Conservation (phyloP, 2,888 invertebrate species). For the Drosophila quinaria region DNA sequence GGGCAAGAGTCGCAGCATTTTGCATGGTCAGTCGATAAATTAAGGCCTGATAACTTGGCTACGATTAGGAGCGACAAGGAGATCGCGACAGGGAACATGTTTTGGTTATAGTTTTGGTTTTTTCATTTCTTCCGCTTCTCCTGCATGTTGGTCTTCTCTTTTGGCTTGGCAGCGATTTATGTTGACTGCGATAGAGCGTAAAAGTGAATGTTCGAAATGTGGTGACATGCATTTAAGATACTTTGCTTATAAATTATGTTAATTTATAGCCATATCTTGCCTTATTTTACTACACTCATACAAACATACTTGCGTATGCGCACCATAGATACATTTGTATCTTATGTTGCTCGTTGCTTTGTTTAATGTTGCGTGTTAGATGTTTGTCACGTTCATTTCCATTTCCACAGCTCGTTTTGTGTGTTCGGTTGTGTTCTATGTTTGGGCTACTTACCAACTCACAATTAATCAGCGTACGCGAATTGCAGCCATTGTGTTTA, state of each 20-base stretch:
- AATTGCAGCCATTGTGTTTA: conserved; percentile 37
- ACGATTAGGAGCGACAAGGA: conserved; percentile 53
- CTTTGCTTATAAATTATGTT: conserved; percentile 77
- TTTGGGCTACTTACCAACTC: conserved; percentile 34
- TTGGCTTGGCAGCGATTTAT: conserved; percentile 49
- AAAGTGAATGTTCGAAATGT: conserved; percentile 77
- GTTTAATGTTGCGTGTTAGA: conserved; percentile 68
- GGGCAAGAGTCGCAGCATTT: conserved; percentile 39
- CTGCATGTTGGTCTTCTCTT: conserved; percentile 10
- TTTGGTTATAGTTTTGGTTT: conserved; percentile 37
- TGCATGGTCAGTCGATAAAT: conserved; percentile 66
- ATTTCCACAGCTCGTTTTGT: conserved; percentile 47
- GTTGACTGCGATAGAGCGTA: conserved; percentile 68
- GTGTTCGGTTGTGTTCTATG: conserved; percentile 16
- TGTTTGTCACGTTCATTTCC: conserved; percentile 60
- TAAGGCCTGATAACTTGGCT: conserved; percentile 61
- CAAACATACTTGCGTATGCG: conserved; percentile 9
- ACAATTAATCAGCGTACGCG: conserved; percentile 48
- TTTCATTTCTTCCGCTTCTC: conserved; percentile 25
- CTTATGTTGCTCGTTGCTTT: conserved; percentile 41
- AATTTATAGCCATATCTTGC: conserved; percentile 69
- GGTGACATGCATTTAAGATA: conserved; percentile 79
- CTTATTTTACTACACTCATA: conserved; percentile 11
- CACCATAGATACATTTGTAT: conserved; percentile 26
- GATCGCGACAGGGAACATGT: conserved; percentile 55